Base-by-base conservation (phyloP, 2,113 vertebrate genomes). In the Elanoides forficatus region DNA sequence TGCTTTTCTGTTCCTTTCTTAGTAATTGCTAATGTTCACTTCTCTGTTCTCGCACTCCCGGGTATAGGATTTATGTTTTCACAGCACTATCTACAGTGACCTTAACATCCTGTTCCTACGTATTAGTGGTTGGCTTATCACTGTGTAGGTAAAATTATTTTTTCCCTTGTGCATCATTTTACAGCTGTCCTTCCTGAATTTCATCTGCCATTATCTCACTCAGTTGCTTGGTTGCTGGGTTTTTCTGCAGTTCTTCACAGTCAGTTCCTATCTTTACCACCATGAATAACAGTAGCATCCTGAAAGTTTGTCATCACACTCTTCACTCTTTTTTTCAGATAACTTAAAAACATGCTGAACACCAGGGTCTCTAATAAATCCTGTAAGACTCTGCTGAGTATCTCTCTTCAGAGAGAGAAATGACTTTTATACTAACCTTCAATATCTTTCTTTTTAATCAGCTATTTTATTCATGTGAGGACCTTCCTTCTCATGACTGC, bases 141-240 rank as follows among this genome's bases (percentile, higher is more conserved):
- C 59, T 50, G n/a, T 53, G 48, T 16, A 78, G 59, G 45, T 50
- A 15, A 91, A 95, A 85, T 86, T 68, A 52, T 83, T 92, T 95
- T 90, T 81, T 50, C 71, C 80, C 80, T 55, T 32, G 75, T 86
- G 88, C 72, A 42, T 78, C 68, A 16, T 83, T 86, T 96, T 86
- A n/a, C n/a, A 78, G 6, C 55, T 45, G 38, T 52, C 75, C 76
- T 71, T 81, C 70, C 83, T 58, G 63, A 78, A 74, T 78, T 94
- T 84, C 75, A 78, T 94, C 88, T 88, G 75, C 80, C 71, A 34
- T 86, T 95, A 95, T 96, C 93, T 96, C 82, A 13, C 74, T 42
- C 58, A 22, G 71, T 78, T 67, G 72, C 80, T 66, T 48, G 80
- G 67, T 40, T 95, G 91, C 45, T 29, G 88, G 63, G 50, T 11